Evolutionary conservation across 37 sponge, comb jelly and placozoan species (phyloP), one percentile per base, ranked within the genome.

Genomic region (Tethya wilhelma): DNA sequence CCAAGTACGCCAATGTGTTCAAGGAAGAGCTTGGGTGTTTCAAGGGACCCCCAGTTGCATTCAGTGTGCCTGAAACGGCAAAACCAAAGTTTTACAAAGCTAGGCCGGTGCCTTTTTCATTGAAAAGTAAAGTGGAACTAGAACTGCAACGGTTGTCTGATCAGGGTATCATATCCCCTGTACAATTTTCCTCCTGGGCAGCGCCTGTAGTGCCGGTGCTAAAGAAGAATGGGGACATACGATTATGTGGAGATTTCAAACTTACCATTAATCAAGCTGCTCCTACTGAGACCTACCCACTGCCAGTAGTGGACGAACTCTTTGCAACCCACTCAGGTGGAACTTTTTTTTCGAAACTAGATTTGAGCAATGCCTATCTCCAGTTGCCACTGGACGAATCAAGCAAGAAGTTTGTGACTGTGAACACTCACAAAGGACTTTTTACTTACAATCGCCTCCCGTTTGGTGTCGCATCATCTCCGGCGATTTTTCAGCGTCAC

Each of bases 131-230:
- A 60, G 87, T 80, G n/a, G 80, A 79, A 32, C 32, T 44, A 65
- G 87, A 75, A 3, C 44, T 75, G 19, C 59, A 69, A 17, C 43
- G 70, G 14, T 32, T 80, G 41, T 38, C n/a, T 1, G 4, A 80
- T 26, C 22, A 81, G 31, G 81, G 73, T 0, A 49, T 80, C 25
- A 31, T 90, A 23, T 73, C 71, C 19, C 85, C 38, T n/a, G 85
- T 90, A 8, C 62, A 84, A 30, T 73, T 79, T 67, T 73, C 90
- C 4, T 64, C 68, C 36, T 90, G 91, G 86, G 86, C 86, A 33
- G 83, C 91, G 9, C 78, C 86, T 6, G 71, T 90, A 36, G 91
- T 90, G 1, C 82, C 82, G n/a, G 86, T 86, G 59, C 2, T 71
- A 17, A 85, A 90, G 65, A 29, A 57, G 11, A 76, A 80, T 29